Base-by-base conservation (phyloP, 2,888 invertebrate genomes). In the Dolomedes plantarius region DNA sequence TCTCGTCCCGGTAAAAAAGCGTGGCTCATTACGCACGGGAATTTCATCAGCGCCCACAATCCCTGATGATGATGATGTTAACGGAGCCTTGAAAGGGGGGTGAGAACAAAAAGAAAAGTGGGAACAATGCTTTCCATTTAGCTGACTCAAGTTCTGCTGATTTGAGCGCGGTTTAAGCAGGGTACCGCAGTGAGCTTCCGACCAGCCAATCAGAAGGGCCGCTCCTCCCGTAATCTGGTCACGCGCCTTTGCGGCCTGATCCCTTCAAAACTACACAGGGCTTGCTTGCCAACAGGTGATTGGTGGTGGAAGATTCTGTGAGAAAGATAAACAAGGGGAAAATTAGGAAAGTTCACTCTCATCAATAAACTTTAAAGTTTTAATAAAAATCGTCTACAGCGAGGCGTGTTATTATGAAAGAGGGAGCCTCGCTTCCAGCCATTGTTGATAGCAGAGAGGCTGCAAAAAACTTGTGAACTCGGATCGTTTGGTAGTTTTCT, bases 281-380 rank as follows among this genome's bases (percentile, higher is more conserved):
- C 56, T 73, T 46, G 46, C 80, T 50, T 73, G 76, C 64, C 82
- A 85, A 85, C 83, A 85, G 83, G 83, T 85, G 77, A 85, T 85
- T 85, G 77, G 83, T 65, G 71, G 77, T 50, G 72, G 83, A 77
- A 77, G 67, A 68, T 76, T 83, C 72, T 76, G 82, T 76, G 82
- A 64, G 82, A 85, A 85, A 85, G 83, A 85, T 78, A 85, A 85
- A 85, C 83, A 85, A 77, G 67, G 67, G 77, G 73, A 73, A 85
- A 85, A 85, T 85, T 85, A 77, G 83, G 76, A 77, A 85, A 77
- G 77, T 78, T 85, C 83, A 85, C 83, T 85, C 77, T 85, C 83
- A 85, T 85, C 83, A 77, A 85, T 85, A 85, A 85, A 85, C 83
- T 85, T 85, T 85, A 77, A 85, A 85, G 83, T 85, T 85, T 85